Evolutionary conservation across 1,140 invertebrate genomes (phyloP), one percentile per base, ranked within the genome.

Genomic region (Drosophila athabasca): DNA sequence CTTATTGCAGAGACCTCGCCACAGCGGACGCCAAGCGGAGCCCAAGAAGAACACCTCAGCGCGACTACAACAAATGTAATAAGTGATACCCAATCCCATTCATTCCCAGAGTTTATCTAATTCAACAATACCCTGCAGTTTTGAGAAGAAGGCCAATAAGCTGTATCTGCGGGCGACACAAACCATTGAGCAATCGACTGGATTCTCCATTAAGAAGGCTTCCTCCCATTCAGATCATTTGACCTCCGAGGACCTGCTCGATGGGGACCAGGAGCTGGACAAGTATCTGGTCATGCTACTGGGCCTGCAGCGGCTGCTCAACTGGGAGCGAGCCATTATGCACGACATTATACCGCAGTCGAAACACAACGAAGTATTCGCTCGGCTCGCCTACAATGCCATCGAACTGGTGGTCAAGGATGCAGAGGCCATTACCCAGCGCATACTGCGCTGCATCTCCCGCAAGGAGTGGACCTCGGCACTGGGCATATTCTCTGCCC

Each of bases 111-210:
- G 1, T 7, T 13, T 8, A 19, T 54, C 6, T 15, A 22, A 15
- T 11, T 35, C 1, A 4, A 8, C 19, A 31, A 22, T n/a, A 43
- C 2, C 44, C 11, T 24, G 1, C 17, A 96, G 95, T 17, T 94
- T 97, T 50, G 96, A 97, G 79, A 96, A 96, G 76, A 96, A 97
- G 90, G 97, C 97, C 0, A 96, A 96, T 62, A 96, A 96, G 91
- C 96, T 97, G 93, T 93, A 98, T 75, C 92, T 96, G 83, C 96
- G 95, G 84, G 97, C 96, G 1, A 96, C 96, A 0, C 96, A 96
- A 83, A 96, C 96, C 9, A 88, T 96, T 44, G 95, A 96, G 90
- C 93, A 95, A 65, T 96, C 95, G 2, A 96, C 95, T 1, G 95
- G 95, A 1, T 92, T 96, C 92, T 51, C 92, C 92, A 76, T 92